A percentile compares a stretch with the other conserved stretches of the same genome.
These are phyloP conservation scores for Parthenolecanium corni DNA, from an alignment of 2,888 invertebrate genomes.

Conservation along the genomic window DNA sequence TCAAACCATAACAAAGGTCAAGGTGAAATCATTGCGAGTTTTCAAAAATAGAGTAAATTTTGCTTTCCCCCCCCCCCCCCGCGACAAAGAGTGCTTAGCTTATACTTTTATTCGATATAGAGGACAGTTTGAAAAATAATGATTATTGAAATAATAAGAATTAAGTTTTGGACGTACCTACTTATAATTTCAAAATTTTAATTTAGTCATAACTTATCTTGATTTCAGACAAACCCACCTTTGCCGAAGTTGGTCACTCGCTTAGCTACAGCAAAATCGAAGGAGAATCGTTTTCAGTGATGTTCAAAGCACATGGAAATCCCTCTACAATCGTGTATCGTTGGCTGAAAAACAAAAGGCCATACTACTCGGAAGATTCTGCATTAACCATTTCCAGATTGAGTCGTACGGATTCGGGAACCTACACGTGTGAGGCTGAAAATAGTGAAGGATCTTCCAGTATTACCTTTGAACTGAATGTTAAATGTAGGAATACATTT, in stretches of 20 bases:
- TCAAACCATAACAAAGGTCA: too few species aligned
- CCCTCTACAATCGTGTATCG: conserved; percentile 70
- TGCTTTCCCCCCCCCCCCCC: too few species aligned
- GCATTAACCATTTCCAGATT: conserved; percentile 72
- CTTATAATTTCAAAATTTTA: not conserved
- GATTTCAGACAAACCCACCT: conserved; percentile 63
- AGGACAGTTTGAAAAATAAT: too few species aligned
- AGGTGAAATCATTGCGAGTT: too few species aligned
- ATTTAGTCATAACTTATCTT: conserved; percentile 2
- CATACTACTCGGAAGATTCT: conserved; percentile 53
- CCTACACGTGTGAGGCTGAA: conserved; percentile 72
- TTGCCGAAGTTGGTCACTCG: conserved; percentile 54
- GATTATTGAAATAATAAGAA: too few species aligned
- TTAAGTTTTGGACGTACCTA: too few species aligned
- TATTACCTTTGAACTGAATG: conserved; percentile 68
- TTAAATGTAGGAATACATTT: conserved; percentile 62
- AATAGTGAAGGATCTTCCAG: conserved; percentile 72
- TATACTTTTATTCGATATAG: too few species aligned
- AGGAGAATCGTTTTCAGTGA: conserved; percentile 65
- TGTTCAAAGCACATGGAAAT: conserved; percentile 71
- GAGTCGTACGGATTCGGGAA: conserved; percentile 68
- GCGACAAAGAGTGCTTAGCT: too few species aligned
- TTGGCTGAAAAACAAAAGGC: conserved; percentile 75
- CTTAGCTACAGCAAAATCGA: conserved; percentile 62
- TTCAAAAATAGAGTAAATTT: too few species aligned